Evolutionary conservation across 2,797 vertebrate genomes (phyloP).

Genomic region (Phylloscopus collybita): DNA sequence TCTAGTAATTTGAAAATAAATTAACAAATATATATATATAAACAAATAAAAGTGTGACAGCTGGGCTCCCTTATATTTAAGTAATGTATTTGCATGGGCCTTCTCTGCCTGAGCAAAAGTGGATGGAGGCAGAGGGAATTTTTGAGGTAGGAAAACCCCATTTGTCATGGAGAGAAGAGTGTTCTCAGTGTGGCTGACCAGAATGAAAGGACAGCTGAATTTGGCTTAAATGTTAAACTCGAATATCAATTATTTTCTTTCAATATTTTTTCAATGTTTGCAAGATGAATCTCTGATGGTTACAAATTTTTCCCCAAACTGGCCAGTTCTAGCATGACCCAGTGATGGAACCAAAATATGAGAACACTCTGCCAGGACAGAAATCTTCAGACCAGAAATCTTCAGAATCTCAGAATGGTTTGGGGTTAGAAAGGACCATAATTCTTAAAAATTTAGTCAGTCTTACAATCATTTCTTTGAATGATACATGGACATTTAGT

Average conservation of each 20-base stretch:
- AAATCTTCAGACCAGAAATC: neutral
- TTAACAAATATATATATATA: neutral
- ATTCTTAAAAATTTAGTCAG: neutral
- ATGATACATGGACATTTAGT: neutral
- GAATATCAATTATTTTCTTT: neutral
- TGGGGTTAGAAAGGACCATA: neutral
- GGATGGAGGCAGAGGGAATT: neutral
- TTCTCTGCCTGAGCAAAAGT: neutral
- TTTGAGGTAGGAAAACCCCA: neutral
- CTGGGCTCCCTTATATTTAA: neutral
- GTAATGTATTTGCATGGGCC: neutral
- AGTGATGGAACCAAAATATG: neutral
- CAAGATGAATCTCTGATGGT: neutral
- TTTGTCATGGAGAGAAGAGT: neutral
- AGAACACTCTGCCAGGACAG: neutral
- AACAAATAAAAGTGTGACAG: neutral
- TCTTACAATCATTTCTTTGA: neutral
- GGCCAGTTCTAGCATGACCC: rapidly evolving
- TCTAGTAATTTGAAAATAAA: neutral
- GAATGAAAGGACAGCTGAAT: neutral
- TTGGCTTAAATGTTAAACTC: neutral
- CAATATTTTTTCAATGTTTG: neutral
- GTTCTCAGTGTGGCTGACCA: neutral
- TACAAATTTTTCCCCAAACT: neutral
- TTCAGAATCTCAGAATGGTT: neutral